Evolutionary conservation across 2,888 invertebrate genomes (phyloP), one percentile per base, ranked within the genome.

Genomic region (Blera fallax): DNA sequence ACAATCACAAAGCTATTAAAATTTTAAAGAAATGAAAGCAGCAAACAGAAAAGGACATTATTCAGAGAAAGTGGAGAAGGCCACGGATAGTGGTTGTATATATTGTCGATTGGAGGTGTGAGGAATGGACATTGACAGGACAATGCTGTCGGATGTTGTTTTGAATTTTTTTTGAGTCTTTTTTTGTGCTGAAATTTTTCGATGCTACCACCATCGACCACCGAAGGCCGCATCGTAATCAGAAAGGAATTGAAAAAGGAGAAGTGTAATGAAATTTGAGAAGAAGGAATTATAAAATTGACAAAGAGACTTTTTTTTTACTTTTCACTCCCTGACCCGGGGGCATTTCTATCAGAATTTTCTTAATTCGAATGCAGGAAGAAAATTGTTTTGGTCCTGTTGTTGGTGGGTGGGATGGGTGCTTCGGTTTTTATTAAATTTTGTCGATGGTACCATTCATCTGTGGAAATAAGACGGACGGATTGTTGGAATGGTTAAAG

Each of bases 181-280:
- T 21, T 21, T 32, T 24, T 24, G 2, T 2, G 2, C 1, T 16
- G 3, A 7, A 48, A 58, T 16, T 74, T 56, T 45, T 32, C 43
- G 45, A n/a, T n/a, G 27, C 76, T 37, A 58, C 48, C 60, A 56
- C 32, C 58, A 29, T 67, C 64, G 34, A 48, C 11, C 32, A 50
- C 52, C 40, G 48, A 34, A 24, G 7, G 18, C 52, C 64, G 24
- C n/a, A 65, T 24, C 64, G 50, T 62, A 85, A 85, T 77, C 80
- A 77, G 72, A 77, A 72, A 48, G 50, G 50, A 62, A 67, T 29
- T 48, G 50, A 64, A 80, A 70, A 10, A 72, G 40, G 58, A 76
- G 29, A 85, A 81, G 72, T 67, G 70, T 81, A 85, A 85, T 85
- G 85, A 76, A 85, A 85, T 85, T 85, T 72, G 76, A 72, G 65